Evolutionary conservation across 2,113 vertebrate species (phyloP), one percentile per base, ranked within the genome.

Genomic region (Thinocorus orbignyianus): DNA sequence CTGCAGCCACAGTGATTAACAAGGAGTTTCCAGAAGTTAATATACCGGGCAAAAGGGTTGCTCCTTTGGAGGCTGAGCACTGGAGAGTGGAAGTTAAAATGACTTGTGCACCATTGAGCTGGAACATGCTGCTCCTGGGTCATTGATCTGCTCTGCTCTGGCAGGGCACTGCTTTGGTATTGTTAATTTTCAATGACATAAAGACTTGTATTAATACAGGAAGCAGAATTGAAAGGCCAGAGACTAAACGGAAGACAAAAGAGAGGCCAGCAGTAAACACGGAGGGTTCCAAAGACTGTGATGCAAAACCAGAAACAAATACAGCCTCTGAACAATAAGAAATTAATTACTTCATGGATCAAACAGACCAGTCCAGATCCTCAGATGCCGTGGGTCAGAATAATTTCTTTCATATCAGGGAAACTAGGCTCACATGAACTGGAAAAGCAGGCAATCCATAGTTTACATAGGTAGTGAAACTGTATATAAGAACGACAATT

Each of bases 71-170:
- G 80, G 92, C 48, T 57, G 66, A 64, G 70, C 88, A 87, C 78
- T 70, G 70, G 86, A 95, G 86, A 96, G 93, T 86, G 82, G 94
- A 97, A 95, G 94, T 82, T 92, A 94, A 97, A 97, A 96, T 93
- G 96, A 95, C 95, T 95, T 93, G 86, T 97, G 94, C 54, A 93
- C 89, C 93, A 93, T 3, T 97, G 96, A 95, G 87, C 95, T 97
- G 97, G 96, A 97, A 97, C 97, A 70, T 96, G 73, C 66, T 93
- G 87, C 87, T 96, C 91, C 93, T 92, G 95, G 96, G 94, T 97
- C 96, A 96, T 77, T 96, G 97, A 97, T 97, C 94, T 88, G 94
- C 68, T 89, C 77, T 79, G 80, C 91, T 71, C 80, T 96, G 95
- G 79, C 85, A 91, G 92, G 92, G 77, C 79, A 86, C 58, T 1